Conservation (phyloP, 2,888 invertebrate genomes). For the Bombyx huttoni region DNA sequence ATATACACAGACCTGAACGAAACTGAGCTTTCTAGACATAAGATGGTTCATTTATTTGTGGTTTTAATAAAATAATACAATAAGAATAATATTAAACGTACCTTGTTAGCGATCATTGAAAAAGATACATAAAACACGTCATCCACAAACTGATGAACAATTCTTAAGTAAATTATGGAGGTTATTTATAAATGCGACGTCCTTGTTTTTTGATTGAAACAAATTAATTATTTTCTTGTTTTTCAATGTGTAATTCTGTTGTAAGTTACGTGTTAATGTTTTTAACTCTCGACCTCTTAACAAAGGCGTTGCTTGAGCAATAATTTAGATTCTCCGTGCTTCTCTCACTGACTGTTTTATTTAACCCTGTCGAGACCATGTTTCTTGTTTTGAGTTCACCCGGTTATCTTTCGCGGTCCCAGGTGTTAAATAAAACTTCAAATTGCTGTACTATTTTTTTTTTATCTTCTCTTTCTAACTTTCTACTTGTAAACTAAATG, state of each 20-base stretch:
- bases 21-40: slow-evolving; percentile 56
- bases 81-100: neutral
- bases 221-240: too few species aligned
- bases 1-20: slow-evolving; percentile 59
- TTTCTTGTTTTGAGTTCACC: slow-evolving; percentile 17
- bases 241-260: too few species aligned
- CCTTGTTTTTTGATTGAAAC: slow-evolving; percentile 25
- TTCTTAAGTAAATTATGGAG: slow-evolving; percentile 44
- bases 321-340: slow-evolving; percentile 48
- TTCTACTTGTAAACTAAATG: slow-evolving; percentile 29
- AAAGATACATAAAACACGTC: slow-evolving; percentile 5
- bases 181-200: slow-evolving; percentile 33
- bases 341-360: slow-evolving; percentile 55
- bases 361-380: slow-evolving; percentile 58
- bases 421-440: slow-evolving; percentile 64
- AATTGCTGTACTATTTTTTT: slow-evolving; percentile 45
- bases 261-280: slow-evolving; percentile 1
- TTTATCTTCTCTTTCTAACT: slow-evolving; percentile 33
- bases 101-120: neutral
- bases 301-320: slow-evolving; percentile 35
- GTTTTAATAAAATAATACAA: slow-evolving; percentile 11
- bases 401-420: slow-evolving; percentile 35
- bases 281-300: slow-evolving; percentile 15
- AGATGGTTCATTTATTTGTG: slow-evolving; percentile 56
- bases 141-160: slow-evolving; percentile 51